phyloP scores from a whole-genome alignment of 2,888 invertebrate genomes.

The Cosmorhoe ocellata region DNA sequence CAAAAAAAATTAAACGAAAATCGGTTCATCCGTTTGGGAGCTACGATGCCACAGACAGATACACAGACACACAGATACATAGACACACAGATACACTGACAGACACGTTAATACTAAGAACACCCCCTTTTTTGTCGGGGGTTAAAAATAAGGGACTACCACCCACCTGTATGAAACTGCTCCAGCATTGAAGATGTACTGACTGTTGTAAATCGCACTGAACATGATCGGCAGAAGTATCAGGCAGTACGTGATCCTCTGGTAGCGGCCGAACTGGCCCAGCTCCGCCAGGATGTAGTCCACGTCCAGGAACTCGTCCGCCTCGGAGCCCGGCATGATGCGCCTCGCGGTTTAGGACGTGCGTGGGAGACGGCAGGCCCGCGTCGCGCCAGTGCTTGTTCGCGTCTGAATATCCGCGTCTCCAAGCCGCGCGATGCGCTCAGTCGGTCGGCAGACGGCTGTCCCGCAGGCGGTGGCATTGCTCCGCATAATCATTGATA shows the following conservation, averaged over 20 bases:
- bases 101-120: too few relatives aligned
- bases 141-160: too few relatives aligned
- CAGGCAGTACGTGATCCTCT: conserved; percentile 63
- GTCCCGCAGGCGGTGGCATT: too few relatives aligned
- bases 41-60: too few relatives aligned
- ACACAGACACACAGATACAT: too few relatives aligned
- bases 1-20: too few relatives aligned
- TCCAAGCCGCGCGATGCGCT: too few relatives aligned
- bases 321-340: conserved; percentile 12
- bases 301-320: conserved; percentile 42
- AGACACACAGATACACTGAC: too few relatives aligned
- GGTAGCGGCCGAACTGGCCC: conserved; percentile 73
- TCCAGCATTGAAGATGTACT: conserved; percentile 78
- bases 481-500: too few relatives aligned
- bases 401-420: conserved; percentile 7
- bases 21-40: too few relatives aligned
- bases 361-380: conserved; percentile 10
- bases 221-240: conserved; percentile 72
- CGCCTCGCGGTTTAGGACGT: background rate
- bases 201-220: conserved; percentile 69
- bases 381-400: conserved; percentile 6
- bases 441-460: too few relatives aligned
- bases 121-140: too few relatives aligned
- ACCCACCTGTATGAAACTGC: conserved; percentile 49
- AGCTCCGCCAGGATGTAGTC: conserved; percentile 58